Conservation (phyloP, 2,888 invertebrate species). For the Lissonota sp. region DNA sequence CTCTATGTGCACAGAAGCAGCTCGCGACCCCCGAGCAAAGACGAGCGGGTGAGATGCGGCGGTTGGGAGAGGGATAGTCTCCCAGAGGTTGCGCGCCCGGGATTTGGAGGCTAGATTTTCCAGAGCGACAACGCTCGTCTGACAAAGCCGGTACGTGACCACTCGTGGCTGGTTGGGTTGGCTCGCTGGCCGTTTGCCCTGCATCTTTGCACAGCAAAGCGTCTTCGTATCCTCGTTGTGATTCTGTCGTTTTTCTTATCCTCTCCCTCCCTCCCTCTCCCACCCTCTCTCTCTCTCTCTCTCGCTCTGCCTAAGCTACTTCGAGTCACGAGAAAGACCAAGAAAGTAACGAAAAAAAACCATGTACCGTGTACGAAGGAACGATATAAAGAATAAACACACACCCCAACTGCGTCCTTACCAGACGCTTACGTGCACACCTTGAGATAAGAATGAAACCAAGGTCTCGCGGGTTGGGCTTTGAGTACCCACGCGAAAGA, state of each 20-base stretch:
- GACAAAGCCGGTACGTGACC: slow-evolving; percentile 76
- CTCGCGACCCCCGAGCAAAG: not conserved
- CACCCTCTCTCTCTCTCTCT: slow-evolving; percentile 28
- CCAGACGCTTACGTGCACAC: slow-evolving; percentile 55
- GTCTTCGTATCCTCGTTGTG: slow-evolving; percentile 19
- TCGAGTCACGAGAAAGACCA: slow-evolving; percentile 3
- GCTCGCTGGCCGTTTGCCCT: slow-evolving; percentile 67
- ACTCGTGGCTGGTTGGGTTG: slow-evolving; percentile 69
- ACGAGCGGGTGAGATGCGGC: slow-evolving; percentile 12
- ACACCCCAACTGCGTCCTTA: slow-evolving; percentile 15
- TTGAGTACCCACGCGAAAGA: slow-evolving; percentile 67
- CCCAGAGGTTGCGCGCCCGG: slow-evolving; percentile 23
- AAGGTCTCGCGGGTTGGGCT: slow-evolving; percentile 68
- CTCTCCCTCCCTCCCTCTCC: slow-evolving; percentile 17
- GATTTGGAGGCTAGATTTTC: slow-evolving; percentile 73
- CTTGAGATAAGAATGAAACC: slow-evolving; percentile 72
- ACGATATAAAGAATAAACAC: slow-evolving; percentile 13
- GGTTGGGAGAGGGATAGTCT: not conserved
- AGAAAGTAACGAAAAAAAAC: not conserved
- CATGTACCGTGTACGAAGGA: slow-evolving; percentile 2
- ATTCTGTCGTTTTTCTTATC: not conserved
- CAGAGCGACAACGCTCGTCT: slow-evolving; percentile 72
- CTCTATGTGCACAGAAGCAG: too few relatives aligned
- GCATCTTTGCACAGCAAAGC: slow-evolving; percentile 47
- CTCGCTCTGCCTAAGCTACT: slow-evolving; percentile 3